Base-by-base conservation (phyloP, 2,888 invertebrate genomes). In the Lithophane semibrunnea region DNA sequence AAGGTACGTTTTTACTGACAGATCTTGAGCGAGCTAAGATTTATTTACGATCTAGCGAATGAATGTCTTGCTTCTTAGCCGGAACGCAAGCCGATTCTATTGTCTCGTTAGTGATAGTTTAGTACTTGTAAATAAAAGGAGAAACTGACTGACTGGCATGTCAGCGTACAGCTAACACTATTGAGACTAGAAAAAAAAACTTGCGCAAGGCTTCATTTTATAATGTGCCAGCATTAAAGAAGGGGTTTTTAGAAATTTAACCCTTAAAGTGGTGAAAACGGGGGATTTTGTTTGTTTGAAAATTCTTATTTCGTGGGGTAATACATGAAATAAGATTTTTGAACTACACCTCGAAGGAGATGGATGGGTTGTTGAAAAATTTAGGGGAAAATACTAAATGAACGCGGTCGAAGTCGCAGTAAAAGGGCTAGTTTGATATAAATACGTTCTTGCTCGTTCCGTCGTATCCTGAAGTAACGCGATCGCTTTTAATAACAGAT, bases 1-100 rank as follows among this genome's bases (percentile, higher is more conserved):
- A 84, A 64, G 80, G 67, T 84, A 68, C 60, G 80, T 71, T 82
- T 80, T 84, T 7, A 71, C 66, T 58, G 54, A 54, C 37, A 16
- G 52, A 37, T 54, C 16, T 52, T 52, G 54, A 37, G 65, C 58
- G 56, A 52, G 60, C 65, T 21, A 49, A 16, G 16, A 37, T n/a
- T 29, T 42, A 9, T 64, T 49, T 56, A 16, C n/a, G 2, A 49
- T 47, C 10, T 2, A 61, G 44, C 21, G n/a, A 52, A 16, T 65
- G 16, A 37, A 75, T 74, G 37, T 44, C 16, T 49, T n/a, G 37
- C 37, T 2, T 37, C 37, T 37, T 37, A 37, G 37, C 37, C 5
- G 37, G 37, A 37, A 37, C 37, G 5, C 5, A 37, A 37, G 37
- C 37, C 5, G 37, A 37, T 37, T 37, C 37, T 37, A 37, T 37